Percentiles rank a stretch among this genome's conserved stretches.
Conservation (phyloP, 2,113 vertebrate genomes). For the Nibea coibor region DNA sequence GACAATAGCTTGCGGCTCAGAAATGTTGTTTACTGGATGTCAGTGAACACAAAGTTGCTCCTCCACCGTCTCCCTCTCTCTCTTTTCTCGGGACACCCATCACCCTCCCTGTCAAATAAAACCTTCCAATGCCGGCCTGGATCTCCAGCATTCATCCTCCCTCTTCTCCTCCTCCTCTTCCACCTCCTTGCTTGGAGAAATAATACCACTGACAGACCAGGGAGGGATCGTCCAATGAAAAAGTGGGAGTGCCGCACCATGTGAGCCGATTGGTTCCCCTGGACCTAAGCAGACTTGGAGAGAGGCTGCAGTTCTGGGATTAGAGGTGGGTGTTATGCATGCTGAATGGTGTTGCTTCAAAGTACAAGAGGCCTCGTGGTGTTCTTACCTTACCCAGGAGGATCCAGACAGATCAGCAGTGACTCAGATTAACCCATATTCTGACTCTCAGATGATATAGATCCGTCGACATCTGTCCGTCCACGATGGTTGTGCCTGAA, state of each 20-base stretch:
- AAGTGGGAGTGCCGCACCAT: slow-evolving; percentile 81
- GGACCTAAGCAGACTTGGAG: slow-evolving; percentile 69
- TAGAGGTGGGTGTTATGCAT: slow-evolving; percentile 67
- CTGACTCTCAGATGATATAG: slow-evolving; percentile 47
- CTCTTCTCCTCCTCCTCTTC: slow-evolving; percentile 20
- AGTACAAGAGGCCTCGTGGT: slow-evolving; percentile 56
- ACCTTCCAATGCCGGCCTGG: slow-evolving; percentile 23
- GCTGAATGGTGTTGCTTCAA: slow-evolving; percentile 62
- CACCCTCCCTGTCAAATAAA: slow-evolving; percentile 40
- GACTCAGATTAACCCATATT: slow-evolving; percentile 60
- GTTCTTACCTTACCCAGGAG: slow-evolving; percentile 43
- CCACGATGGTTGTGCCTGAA: slow-evolving; percentile 80
- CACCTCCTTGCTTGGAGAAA: slow-evolving; percentile 57
- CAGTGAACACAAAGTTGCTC: not conserved
- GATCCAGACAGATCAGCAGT: slow-evolving; percentile 60
- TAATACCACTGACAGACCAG: slow-evolving; percentile 79
- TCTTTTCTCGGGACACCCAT: not conserved
- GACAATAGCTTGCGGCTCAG: not conserved
- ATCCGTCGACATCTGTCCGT: slow-evolving; percentile 30
- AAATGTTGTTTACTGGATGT: slow-evolving; percentile 14
- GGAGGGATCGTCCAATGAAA: slow-evolving; percentile 77
- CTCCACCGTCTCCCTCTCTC: not conserved
- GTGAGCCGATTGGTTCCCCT: slow-evolving; percentile 70
- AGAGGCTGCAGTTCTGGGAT: slow-evolving; percentile 62
- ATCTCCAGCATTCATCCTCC: slow-evolving; percentile 43